Evolutionary conservation across 2,797 vertebrate species (phyloP).

Genomic region (Furcifer pardalis): DNA sequence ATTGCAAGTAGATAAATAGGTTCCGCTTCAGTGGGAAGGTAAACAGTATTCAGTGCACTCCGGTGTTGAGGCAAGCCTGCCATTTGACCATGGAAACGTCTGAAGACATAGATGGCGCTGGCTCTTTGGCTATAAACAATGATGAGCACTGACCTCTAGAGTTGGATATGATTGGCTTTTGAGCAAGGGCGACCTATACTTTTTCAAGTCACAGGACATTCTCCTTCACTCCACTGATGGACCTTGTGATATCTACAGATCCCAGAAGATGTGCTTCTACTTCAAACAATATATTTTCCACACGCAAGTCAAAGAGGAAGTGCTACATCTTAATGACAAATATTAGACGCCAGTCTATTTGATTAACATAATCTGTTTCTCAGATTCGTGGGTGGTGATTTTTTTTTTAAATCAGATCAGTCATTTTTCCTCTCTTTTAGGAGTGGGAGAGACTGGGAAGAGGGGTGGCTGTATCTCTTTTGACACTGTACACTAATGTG

Average conservation of each 20-base stretch:
- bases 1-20: no score
- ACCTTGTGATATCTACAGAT: constrained; percentile 25
- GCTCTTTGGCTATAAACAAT: no score
- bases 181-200: no score
- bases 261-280: constrained; percentile 38
- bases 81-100: no score
- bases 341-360: constrained; percentile 38
- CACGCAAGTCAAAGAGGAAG: constrained; percentile 49
- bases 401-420: constrained; percentile 55
- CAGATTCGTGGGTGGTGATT: background rate
- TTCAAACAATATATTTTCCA: constrained; percentile 32
- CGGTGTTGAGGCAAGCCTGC: no score
- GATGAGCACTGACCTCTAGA: no score
- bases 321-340: constrained; percentile 63
- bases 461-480: constrained; percentile 27
- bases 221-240: background rate
- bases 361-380: constrained; percentile 66
- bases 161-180: no score
- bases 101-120: no score
- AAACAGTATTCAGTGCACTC: no score
- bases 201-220: constrained; percentile 38
- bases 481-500: constrained; percentile 49
- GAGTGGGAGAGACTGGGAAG: constrained; percentile 11
- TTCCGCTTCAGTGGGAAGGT: no score
- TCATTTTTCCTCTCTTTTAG: constrained; percentile 45